Conservation (phyloP, 1,140 invertebrate genomes). For the Bombyx mori region DNA sequence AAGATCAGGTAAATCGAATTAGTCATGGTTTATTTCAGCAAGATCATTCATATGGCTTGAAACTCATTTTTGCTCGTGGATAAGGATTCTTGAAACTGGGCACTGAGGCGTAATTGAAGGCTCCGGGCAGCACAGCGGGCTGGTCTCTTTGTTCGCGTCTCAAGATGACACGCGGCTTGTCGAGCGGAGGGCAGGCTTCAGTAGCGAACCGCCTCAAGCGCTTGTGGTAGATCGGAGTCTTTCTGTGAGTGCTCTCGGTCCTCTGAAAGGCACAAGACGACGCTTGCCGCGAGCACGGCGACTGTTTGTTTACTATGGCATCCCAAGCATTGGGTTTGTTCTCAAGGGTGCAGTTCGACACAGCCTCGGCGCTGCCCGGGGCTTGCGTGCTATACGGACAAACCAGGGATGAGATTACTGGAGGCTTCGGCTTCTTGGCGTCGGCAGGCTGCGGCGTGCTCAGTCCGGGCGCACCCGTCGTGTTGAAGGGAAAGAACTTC, state of each 20-base stretch:
- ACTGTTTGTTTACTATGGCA: background rate
- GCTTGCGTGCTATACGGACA: slow-evolving; percentile 10
- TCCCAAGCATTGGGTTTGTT: too few species aligned
- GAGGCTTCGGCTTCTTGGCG: background rate
- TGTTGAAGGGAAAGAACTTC: slow-evolving; percentile 10
- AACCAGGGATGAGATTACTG: slow-evolving; percentile 3
- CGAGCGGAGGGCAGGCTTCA: slow-evolving; percentile 10
- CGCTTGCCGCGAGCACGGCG: background rate
- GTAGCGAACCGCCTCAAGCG: background rate
- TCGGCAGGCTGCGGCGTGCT: slow-evolving; percentile 1
- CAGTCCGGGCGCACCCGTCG: background rate
- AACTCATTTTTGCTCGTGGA: slow-evolving; percentile 7
- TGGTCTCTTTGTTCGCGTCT: slow-evolving; percentile 16
- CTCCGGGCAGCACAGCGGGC: slow-evolving; percentile 12
- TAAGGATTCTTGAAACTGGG: slow-evolving; percentile 22
- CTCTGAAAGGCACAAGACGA: slow-evolving; percentile 5
- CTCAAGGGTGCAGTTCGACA: too few species aligned
- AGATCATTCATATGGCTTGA: slow-evolving; percentile 8
- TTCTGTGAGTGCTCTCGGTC: slow-evolving; percentile 4
- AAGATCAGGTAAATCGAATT: too few species aligned
- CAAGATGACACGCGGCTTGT: slow-evolving; percentile 13
- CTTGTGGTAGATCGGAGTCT: slow-evolving; percentile 15
- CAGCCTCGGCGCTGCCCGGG: background rate
- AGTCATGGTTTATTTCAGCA: too few species aligned
- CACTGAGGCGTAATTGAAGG: slow-evolving; percentile 18